Base-by-base conservation (phyloP, 2,113 vertebrate species). In the Rallus limicola region DNA sequence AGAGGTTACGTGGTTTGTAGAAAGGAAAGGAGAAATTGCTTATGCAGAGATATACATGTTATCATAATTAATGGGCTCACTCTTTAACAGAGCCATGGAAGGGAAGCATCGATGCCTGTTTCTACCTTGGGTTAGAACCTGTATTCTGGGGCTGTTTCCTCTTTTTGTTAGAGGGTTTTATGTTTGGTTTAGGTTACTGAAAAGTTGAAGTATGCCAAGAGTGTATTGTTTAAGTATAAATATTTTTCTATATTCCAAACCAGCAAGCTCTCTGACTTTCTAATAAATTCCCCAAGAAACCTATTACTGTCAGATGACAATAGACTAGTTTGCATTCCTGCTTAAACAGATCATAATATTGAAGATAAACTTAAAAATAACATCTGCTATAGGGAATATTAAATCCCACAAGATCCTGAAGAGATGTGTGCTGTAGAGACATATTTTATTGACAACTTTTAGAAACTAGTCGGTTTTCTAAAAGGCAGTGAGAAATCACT, bases 341-440 rank as follows among this genome's bases (percentile, higher is more conserved):
- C 46, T 94, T 86, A 86, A 92, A 44, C 68, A 91, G 62, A 16
- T 95, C 86, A 81, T 74, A 95, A 91, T 92, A 91, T 92, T 93
- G 91, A 89, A 89, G 91, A 84, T 91, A 93, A 96, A 67, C 40
- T 58, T 58, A 82, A 82, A 90, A 96, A 81, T 53, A 96, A 88
- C 92, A 95, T 55, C 88, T 94, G 92, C 77, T 88, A 40, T 28
- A 86, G 92, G 83, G 76, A 88, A 55, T 86, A 77, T 77, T 62
- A 82, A 94, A 64, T 95, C 86, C 77, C 80, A 64, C 69, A 68
- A 64, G 83, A 92, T 92, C 48, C 72, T 82, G 38, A 38, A 65
- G 77, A 59, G 53, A 38, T 84, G 13, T 71, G 56, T 91, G 52
- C 33, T 86, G 72, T 72, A 81, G 68, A 92, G 42, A 60, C 42